These are phyloP conservation scores for Caenorhabditis sulstoni DNA, from an alignment of 2,888 invertebrate genomes.

Conservation along the genomic window DNA sequence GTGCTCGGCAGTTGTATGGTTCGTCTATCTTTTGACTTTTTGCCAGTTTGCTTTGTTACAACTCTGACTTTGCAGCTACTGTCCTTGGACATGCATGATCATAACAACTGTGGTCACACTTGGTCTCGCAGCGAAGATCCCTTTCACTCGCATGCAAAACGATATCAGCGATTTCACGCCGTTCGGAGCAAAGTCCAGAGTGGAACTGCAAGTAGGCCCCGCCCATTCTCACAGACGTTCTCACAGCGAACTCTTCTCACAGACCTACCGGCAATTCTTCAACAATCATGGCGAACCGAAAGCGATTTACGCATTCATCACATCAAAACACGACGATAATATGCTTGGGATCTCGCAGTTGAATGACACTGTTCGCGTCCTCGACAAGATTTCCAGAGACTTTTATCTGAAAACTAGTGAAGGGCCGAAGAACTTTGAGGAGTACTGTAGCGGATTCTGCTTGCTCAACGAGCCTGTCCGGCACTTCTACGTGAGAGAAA, in stretches of 20 bases:
- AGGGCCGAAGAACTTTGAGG: conserved; percentile 68
- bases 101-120: conserved; percentile 66
- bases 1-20: conserved; percentile 51
- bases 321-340: conserved; percentile 72
- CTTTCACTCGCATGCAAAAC: conserved; percentile 75
- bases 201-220: conserved; percentile 69
- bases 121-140: conserved; percentile 63
- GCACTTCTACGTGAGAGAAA: conserved; percentile 78
- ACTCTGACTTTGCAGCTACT: conserved; percentile 37
- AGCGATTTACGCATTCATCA: conserved; percentile 76
- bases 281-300: conserved; percentile 76
- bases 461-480: conserved; percentile 79
- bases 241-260: neutral
- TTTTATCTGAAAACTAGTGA: conserved; percentile 66
- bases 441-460: conserved; percentile 78
- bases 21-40: no score
- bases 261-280: conserved; percentile 76
- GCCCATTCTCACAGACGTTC: conserved; percentile 15
- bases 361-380: conserved; percentile 75
- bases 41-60: neutral
- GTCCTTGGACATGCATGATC: conserved; percentile 69
- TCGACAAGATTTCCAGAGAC: conserved; percentile 73
- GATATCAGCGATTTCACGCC: conserved; percentile 80
- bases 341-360: conserved; percentile 74
- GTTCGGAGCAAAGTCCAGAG: conserved; percentile 73